phyloP scores from a whole-genome alignment of 2,113 vertebrate genomes.

The Brevimyrus niger region DNA sequence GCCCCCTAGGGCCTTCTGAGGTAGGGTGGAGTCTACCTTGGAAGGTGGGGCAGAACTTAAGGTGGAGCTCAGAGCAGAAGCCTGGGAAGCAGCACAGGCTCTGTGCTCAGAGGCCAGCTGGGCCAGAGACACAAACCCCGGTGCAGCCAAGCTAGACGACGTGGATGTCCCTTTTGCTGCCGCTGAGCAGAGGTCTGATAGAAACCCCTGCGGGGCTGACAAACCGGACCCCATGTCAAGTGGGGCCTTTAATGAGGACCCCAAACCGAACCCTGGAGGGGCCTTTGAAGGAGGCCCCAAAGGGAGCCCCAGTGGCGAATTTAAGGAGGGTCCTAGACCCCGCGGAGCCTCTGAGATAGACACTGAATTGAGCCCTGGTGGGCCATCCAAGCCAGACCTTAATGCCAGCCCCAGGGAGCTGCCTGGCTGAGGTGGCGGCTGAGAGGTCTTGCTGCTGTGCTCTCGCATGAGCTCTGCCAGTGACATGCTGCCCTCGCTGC shows the following conservation, averaged over 20 bases:
- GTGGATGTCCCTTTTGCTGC: slow-evolving; percentile 17
- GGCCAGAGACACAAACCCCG: neutral
- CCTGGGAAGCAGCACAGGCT: neutral
- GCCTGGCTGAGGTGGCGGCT: slow-evolving; percentile 27
- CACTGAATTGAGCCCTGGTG: neutral
- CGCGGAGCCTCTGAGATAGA: slow-evolving; percentile 21
- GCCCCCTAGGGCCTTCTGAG: neutral
- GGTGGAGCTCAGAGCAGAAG: neutral
- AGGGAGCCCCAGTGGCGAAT: neutral
- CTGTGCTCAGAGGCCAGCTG: neutral
- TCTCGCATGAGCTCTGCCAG: slow-evolving; percentile 78
- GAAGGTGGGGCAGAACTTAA: neutral
- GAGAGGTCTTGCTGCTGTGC: slow-evolving; percentile 58
- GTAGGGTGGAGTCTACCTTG: neutral
- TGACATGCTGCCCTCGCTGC: slow-evolving; percentile 61
- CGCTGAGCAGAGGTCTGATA: slow-evolving; percentile 6
- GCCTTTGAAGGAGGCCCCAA: neutral
- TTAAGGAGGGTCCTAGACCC: slow-evolving; percentile 49
- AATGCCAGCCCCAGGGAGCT: neutral
- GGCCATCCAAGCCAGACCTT: neutral
- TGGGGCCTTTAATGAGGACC: neutral
- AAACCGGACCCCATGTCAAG: neutral
- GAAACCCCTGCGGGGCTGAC: neutral
- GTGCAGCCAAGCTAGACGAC: neutral
- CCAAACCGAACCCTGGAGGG: neutral